phyloP scores from a whole-genome alignment of 2,888 invertebrate genomes.

The Caenorhabditis sulstoni region DNA sequence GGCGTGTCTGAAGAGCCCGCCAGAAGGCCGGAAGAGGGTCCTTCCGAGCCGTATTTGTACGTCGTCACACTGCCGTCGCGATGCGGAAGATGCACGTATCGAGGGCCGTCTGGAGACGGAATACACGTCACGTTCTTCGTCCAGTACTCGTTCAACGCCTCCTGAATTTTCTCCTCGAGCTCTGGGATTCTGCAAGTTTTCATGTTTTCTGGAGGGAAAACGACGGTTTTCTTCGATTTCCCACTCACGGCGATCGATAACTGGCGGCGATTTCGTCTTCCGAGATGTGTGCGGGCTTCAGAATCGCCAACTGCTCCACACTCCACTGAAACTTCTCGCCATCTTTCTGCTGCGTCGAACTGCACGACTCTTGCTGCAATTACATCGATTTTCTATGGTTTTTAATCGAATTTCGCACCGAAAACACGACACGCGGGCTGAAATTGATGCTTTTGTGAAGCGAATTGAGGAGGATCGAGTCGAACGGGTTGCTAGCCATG shows the following conservation, averaged over 20 bases:
- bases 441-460: conserved; percentile 60
- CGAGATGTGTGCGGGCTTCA: conserved; percentile 64
- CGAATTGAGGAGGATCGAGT: conserved; percentile 36
- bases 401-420: conserved; percentile 5
- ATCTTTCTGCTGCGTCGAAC: conserved; percentile 19
- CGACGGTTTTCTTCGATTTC: neutral
- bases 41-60: conserved; percentile 24
- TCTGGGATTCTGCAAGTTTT: conserved; percentile 56
- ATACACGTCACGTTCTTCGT: conserved; percentile 60
- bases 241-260: conserved; percentile 54
- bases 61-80: conserved; percentile 57
- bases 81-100: conserved; percentile 41
- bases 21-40: neutral
- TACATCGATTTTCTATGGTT: neutral
- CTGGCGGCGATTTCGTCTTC: conserved; percentile 64
- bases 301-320: conserved; percentile 61
- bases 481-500: conserved; percentile 51
- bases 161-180: conserved; percentile 61
- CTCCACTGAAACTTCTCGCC: conserved; percentile 59
- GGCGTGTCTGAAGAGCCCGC: conserved; percentile 29
- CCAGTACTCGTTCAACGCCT: conserved; percentile 63
- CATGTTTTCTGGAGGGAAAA: neutral
- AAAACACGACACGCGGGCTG: conserved; percentile 50
- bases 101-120: conserved; percentile 66
- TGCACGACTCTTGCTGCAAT: conserved; percentile 39